phyloP scores from a whole-genome alignment of 1,140 invertebrate species.

The Magallana ariakensis region DNA sequence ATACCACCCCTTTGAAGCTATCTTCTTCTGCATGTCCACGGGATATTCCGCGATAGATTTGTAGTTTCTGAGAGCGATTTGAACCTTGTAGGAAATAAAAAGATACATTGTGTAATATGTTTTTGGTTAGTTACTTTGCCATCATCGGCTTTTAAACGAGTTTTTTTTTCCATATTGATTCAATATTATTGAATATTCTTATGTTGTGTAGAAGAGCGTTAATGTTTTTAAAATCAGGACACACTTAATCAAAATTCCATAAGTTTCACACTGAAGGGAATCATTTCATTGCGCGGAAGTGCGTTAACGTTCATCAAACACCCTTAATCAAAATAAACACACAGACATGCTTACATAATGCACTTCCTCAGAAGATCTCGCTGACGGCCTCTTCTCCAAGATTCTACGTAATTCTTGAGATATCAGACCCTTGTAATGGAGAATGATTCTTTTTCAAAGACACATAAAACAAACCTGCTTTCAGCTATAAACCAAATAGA shows the following conservation, averaged over 20 bases:
- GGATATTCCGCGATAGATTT: slow-evolving; percentile 74
- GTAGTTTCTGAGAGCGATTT: slow-evolving; percentile 74
- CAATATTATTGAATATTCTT: not conserved
- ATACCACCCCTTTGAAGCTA: slow-evolving; percentile 72
- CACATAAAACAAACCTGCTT: too few species aligned
- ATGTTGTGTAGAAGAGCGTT: not conserved
- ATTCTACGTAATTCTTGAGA: slow-evolving; percentile 57
- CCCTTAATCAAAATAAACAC: not conserved
- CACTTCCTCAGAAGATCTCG: slow-evolving; percentile 63
- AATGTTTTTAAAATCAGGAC: not conserved
- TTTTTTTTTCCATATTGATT: not conserved
- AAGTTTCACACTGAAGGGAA: too few species aligned
- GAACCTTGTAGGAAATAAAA: slow-evolving; percentile 62
- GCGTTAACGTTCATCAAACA: too few species aligned
- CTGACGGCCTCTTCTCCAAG: slow-evolving; percentile 51
- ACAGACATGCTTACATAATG: slow-evolving; percentile 57
- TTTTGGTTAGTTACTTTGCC: not conserved
- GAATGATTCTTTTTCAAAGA: too few species aligned
- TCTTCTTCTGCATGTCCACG: slow-evolving; percentile 71
- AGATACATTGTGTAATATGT: too few species aligned
- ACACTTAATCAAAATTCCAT: not conserved
- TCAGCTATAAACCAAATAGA: too few species aligned
- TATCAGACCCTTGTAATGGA: not conserved
- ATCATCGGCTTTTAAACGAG: not conserved
- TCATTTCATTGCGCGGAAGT: not conserved